These are phyloP conservation scores for Hirudo medicinalis DNA, from an alignment of 1,140 invertebrate genomes.

Conservation along the genomic window DNA sequence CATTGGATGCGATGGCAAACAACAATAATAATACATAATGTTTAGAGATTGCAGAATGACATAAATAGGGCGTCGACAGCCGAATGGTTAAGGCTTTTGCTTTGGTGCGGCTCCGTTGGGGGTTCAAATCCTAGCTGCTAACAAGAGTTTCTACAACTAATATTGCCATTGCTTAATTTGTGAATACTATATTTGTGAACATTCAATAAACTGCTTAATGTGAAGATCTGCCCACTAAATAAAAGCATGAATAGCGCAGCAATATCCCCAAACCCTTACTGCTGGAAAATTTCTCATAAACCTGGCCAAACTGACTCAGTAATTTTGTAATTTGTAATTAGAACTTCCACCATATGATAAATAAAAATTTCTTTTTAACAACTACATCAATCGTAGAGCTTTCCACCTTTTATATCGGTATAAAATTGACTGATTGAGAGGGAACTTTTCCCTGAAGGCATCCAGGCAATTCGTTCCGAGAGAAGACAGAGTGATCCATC, in stretches of 20 bases:
- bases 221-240: not conserved
- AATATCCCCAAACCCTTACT: not conserved
- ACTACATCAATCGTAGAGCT: conserved; percentile 20
- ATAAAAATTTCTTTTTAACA: not conserved
- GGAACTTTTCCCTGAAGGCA: conserved; percentile 73
- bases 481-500: conserved; percentile 90
- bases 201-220: no score
- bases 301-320: not conserved
- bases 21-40: no score
- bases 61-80: no score
- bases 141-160: no score
- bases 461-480: conserved; percentile 87
- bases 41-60: no score
- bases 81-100: no score
- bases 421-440: conserved; percentile 84
- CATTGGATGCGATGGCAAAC: no score
- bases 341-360: no score
- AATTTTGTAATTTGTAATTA: not conserved
- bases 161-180: no score
- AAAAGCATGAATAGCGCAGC: not conserved
- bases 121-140: no score
- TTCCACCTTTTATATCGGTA: conserved; percentile 80
- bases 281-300: not conserved
- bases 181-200: no score
- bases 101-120: no score